These are phyloP conservation scores for Malachius bipustulatus DNA, from an alignment of 2,888 invertebrate genomes.

Conservation along the genomic window DNA sequence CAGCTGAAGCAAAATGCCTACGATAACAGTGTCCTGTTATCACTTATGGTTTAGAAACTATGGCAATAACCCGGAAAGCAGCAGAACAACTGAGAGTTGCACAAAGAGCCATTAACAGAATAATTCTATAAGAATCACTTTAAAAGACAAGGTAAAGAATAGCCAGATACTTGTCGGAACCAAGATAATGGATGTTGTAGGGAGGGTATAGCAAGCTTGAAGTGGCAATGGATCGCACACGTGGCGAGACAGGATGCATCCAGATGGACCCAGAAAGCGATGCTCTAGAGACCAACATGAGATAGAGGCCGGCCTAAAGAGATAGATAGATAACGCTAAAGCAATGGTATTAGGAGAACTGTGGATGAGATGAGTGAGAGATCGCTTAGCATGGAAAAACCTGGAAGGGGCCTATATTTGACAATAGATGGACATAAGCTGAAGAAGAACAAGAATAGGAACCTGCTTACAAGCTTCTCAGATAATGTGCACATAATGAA, in stretches of 20 bases:
- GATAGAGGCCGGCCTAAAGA: conserved; percentile 1
- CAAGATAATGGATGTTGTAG: conserved; percentile 1
- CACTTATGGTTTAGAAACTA: conserved; percentile 1
- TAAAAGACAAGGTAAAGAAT: conserved; percentile 2
- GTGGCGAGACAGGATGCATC: not conserved
- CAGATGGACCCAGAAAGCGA: conserved; percentile 2
- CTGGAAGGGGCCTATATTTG: conserved; percentile 3
- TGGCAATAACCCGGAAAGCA: conserved; percentile 2
- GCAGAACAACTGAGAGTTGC: conserved; percentile 7
- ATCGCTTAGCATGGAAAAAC: not conserved
- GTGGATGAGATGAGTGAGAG: conserved; percentile 1
- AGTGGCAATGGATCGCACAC: not conserved
- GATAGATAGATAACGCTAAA: not conserved
- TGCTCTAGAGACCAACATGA: not conserved
- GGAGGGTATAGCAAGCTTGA: conserved; percentile 7
- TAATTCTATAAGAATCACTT: not conserved
- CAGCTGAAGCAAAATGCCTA: no score
- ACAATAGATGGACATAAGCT: not conserved
- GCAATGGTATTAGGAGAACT: not conserved
- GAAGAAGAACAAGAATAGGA: no score
- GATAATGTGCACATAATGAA: no score
- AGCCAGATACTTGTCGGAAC: not conserved
- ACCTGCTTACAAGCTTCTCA: no score
- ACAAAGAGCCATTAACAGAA: conserved; percentile 1
- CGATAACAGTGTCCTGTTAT: no score